Evolutionary conservation across 2,888 invertebrate genomes (phyloP).

Genomic region (Scrobipalpa atriplicella): DNA sequence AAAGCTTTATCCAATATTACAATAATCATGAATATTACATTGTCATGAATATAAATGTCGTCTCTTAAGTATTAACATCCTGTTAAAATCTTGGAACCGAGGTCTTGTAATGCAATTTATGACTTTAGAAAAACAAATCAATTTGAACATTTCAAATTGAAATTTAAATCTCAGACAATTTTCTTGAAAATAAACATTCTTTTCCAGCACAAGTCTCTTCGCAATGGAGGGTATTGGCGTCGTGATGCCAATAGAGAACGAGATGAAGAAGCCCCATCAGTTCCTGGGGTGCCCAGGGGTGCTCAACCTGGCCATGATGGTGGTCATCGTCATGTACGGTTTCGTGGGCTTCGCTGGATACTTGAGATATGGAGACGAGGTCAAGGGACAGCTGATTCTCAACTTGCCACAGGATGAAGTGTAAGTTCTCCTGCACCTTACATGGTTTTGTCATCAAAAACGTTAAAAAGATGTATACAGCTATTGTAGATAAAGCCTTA

Average conservation of each 20-base stretch:
- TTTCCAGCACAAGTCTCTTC: slow-evolving; percentile 92
- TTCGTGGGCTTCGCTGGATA: slow-evolving; percentile 96
- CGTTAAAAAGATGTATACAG: no score
- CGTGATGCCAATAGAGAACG: slow-evolving; percentile 96
- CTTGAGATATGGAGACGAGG: slow-evolving; percentile 89
- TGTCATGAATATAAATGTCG: no score
- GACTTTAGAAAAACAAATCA: no score
- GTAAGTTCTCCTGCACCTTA: slow-evolving; percentile 74
- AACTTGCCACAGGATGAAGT: slow-evolving; percentile 88
- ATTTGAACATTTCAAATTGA: no score
- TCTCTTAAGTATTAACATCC: no score
- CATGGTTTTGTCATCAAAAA: no score
- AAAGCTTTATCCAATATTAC: no score
- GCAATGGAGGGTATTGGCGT: slow-evolving; percentile 98
- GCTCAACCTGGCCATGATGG: slow-evolving; percentile 92
- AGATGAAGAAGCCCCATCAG: slow-evolving; percentile 91
- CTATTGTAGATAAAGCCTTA: no score
- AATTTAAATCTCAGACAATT: no score
- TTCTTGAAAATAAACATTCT: background rate
- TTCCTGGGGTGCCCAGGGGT: slow-evolving; percentile 93
- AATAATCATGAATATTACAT: no score
- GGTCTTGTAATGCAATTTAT: no score
- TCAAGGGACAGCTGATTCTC: slow-evolving; percentile 90
- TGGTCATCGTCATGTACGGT: slow-evolving; percentile 90
- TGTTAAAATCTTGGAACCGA: no score